Percentiles rank a stretch among this genome's conserved stretches.
Conservation (phyloP, 64 coral and sea anemone species). For the Catalaphyllia jardinei region DNA sequence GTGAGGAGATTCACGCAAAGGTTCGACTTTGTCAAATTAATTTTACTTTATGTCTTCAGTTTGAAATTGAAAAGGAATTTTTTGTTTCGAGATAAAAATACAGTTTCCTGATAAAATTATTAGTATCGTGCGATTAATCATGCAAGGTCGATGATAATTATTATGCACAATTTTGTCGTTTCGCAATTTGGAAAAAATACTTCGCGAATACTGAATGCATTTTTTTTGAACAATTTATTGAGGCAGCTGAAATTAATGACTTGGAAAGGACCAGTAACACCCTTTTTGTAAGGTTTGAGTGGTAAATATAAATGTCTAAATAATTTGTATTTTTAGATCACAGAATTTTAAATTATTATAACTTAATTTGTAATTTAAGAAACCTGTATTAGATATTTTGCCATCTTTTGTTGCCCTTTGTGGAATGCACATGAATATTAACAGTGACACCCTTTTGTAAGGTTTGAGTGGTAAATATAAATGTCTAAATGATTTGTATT, state of each 20-base stretch:
- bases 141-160: background rate
- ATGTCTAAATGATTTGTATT: too few relatives aligned
- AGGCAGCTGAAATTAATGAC: background rate
- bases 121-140: background rate
- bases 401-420: too few relatives aligned
- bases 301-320: too few relatives aligned
- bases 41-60: background rate
- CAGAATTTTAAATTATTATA: too few relatives aligned
- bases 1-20: background rate
- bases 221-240: background rate
- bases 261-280: too few relatives aligned
- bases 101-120: constrained; percentile 30
- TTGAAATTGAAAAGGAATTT: background rate
- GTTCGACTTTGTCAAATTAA: background rate
- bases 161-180: background rate
- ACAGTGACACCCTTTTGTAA: too few relatives aligned
- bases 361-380: too few relatives aligned
- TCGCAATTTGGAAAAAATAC: background rate
- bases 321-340: too few relatives aligned
- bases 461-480: too few relatives aligned
- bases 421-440: too few relatives aligned
- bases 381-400: too few relatives aligned
- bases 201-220: background rate
- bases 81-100: background rate
- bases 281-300: too few relatives aligned